Percentiles rank a stretch among this genome's conserved stretches.
phyloP scores from a whole-genome alignment of 1,140 invertebrate species.

The Choristoneura fumiferana region DNA sequence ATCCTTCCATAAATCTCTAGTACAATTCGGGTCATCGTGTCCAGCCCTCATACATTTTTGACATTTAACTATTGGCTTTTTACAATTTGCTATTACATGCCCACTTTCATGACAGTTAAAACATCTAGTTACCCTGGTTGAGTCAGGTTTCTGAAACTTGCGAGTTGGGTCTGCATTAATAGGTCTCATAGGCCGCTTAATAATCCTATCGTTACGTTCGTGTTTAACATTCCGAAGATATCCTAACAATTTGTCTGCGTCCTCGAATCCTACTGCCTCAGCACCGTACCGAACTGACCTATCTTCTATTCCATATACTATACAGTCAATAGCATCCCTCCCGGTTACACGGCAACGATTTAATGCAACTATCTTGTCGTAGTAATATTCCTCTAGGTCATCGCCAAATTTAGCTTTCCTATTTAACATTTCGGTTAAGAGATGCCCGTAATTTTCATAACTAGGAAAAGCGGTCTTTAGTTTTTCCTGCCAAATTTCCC shows the following conservation, averaged over 20 bases:
- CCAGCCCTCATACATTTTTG: neutral
- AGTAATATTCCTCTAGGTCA: constrained; percentile 18
- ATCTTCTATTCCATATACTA: constrained; percentile 29
- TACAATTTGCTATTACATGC: neutral
- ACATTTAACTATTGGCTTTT: neutral
- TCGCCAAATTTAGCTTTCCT: constrained; percentile 7
- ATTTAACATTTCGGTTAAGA: constrained; percentile 25
- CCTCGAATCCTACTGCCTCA: constrained; percentile 23
- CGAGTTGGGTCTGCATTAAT: neutral
- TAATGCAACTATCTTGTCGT: constrained; percentile 11
- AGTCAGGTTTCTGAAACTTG: neutral
- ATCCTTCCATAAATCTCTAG: neutral
- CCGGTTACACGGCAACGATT: constrained; percentile 21
- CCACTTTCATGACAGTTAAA: neutral
- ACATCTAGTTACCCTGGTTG: too few species aligned
- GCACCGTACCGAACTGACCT: constrained; percentile 24
- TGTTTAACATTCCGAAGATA: constrained; percentile 18
- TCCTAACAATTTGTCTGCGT: constrained; percentile 21
- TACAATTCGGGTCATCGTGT: neutral
- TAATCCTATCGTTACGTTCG: neutral
- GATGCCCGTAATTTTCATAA: constrained; percentile 24
- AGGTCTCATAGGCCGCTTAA: neutral
- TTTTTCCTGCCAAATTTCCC: constrained; percentile 29
- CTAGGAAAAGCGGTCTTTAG: constrained; percentile 21
- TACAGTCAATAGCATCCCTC: constrained; percentile 25